Conservation (phyloP, 1,140 invertebrate genomes). For the Drepana arcuata region DNA sequence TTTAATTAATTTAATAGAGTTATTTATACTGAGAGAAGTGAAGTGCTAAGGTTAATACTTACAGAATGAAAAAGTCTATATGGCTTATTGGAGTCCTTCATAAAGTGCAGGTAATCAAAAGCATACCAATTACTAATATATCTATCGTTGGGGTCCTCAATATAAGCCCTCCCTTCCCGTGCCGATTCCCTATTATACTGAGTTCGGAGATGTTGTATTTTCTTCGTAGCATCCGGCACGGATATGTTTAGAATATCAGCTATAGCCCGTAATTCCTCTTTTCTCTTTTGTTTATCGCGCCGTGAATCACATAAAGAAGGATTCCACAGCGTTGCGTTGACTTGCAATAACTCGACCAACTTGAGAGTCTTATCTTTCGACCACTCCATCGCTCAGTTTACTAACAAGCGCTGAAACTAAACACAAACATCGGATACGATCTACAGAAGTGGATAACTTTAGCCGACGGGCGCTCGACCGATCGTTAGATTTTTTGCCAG, state of each 20-base stretch:
- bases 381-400: conserved; percentile 49
- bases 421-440: conserved; percentile 36
- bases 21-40: too few species aligned
- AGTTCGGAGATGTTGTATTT: conserved; percentile 60
- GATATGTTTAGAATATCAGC: conserved; percentile 45
- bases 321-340: conserved; percentile 56
- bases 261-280: conserved; percentile 51
- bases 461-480: too few species aligned
- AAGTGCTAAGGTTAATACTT: too few species aligned
- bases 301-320: conserved; percentile 50
- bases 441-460: too few species aligned
- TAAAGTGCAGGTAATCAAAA: conserved; percentile 60
- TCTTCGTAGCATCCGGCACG: conserved; percentile 52
- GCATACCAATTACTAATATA: conserved; percentile 66
- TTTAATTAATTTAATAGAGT: too few species aligned
- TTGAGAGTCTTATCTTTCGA: conserved; percentile 60
- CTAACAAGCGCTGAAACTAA: conserved; percentile 20
- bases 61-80: conserved; percentile 47
- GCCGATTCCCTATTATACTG: conserved; percentile 61
- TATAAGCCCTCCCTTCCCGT: conserved; percentile 38
- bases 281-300: conserved; percentile 58
- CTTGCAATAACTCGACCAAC: conserved; percentile 53
- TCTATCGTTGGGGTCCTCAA: conserved; percentile 49
- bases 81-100: conserved; percentile 59
- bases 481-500: conserved; percentile 42